phyloP scores from a whole-genome alignment of 2,113 vertebrate genomes.

The Neotragus pygmaeus region DNA sequence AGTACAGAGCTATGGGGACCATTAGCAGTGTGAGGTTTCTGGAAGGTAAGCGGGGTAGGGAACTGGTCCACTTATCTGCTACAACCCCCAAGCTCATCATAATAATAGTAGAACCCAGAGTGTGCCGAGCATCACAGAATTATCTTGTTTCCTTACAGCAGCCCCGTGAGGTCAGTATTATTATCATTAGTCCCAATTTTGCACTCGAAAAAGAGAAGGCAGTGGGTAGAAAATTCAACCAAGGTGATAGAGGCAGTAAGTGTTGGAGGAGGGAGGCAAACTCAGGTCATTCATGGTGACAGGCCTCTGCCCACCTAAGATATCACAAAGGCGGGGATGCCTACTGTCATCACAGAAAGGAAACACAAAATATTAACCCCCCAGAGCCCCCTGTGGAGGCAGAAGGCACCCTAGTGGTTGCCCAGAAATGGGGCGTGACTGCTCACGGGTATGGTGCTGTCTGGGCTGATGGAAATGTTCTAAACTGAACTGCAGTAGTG shows the following conservation, averaged over 20 bases:
- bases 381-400: too few species aligned
- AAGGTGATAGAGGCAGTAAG: neutral
- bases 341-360: neutral
- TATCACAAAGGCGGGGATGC: rapidly evolving
- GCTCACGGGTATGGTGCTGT: rapidly evolving
- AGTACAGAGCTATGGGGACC: neutral
- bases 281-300: neutral
- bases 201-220: neutral
- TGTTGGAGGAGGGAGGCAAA: neutral
- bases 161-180: neutral
- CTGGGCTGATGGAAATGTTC: neutral
- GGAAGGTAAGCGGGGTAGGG: neutral
- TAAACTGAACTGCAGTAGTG: neutral
- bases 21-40: neutral
- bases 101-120: neutral
- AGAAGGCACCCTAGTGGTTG: rapidly evolving
- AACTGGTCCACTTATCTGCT: rapidly evolving
- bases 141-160: neutral
- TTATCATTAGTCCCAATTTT: neutral
- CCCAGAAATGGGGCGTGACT: neutral
- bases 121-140: neutral
- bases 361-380: neutral
- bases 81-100: neutral
- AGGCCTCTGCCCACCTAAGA: neutral
- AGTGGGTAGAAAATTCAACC: neutral